These are phyloP conservation scores for Megaceryle torquata DNA, from an alignment of 2,113 vertebrate species.

Conservation along the genomic window DNA sequence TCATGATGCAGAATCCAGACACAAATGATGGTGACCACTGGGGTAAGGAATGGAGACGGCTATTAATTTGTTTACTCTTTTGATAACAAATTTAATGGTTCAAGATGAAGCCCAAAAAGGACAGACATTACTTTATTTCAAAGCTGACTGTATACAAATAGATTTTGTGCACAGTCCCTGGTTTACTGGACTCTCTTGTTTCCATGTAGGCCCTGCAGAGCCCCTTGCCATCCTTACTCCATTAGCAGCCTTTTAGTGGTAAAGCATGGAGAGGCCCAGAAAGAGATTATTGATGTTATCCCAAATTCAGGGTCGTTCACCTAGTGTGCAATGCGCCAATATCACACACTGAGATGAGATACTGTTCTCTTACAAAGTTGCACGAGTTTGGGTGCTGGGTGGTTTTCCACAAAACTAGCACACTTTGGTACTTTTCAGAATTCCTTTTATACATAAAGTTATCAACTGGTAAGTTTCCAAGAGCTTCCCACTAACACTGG, in stretches of 20 bases:
- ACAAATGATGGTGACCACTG: not conserved
- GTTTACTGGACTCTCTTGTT: not conserved
- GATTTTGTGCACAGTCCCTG: not conserved
- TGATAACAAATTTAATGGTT: not conserved
- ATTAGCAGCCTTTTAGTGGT: not conserved
- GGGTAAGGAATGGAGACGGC: not conserved
- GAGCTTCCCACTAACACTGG: too few species aligned
- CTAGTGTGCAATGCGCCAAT: too few species aligned
- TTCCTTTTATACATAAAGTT: too few species aligned
- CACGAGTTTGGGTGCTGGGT: too few species aligned
- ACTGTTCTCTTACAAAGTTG: too few species aligned
- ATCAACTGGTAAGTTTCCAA: too few species aligned
- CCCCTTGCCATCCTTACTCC: not conserved
- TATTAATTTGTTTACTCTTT: not conserved
- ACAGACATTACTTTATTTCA: not conserved
- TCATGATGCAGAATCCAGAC: not conserved
- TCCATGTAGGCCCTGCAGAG: not conserved
- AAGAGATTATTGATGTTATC: not conserved
- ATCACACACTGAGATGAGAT: too few species aligned
- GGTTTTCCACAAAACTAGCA: too few species aligned
- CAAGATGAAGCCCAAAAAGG: not conserved
- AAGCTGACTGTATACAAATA: not conserved
- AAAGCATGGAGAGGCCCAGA: not conserved
- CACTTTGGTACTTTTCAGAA: too few species aligned
- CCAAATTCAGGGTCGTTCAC: too few species aligned